Percentiles rank a stretch among this genome's conserved stretches.
Conservation (phyloP, 2,888 invertebrate species). For the Crepidodera aurea region DNA sequence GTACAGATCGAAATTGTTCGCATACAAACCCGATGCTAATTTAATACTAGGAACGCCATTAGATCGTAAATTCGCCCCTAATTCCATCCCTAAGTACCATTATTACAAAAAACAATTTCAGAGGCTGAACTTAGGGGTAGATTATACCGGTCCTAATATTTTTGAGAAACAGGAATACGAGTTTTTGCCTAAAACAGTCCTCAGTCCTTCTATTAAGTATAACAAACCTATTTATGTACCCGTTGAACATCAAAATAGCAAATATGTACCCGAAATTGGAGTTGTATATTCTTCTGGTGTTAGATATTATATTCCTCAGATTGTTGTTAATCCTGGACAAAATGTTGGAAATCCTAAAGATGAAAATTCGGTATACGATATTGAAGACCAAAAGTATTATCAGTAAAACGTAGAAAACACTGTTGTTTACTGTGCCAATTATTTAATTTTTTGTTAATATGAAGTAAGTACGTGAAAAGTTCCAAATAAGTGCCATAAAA, state of each 20-base stretch:
- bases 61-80: slow-evolving; percentile 55
- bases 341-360: slow-evolving; percentile 35
- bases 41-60: slow-evolving; percentile 57
- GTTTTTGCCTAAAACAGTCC: slow-evolving; percentile 44
- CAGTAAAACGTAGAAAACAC: slow-evolving; percentile 33
- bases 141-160: slow-evolving; percentile 58
- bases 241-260: slow-evolving; percentile 28
- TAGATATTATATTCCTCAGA: slow-evolving; percentile 59
- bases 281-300: slow-evolving; percentile 59
- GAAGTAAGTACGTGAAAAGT: neutral
- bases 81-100: slow-evolving; percentile 50
- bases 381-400: slow-evolving; percentile 54
- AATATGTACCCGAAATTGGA: slow-evolving; percentile 58
- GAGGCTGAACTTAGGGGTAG: slow-evolving; percentile 49
- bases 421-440: slow-evolving; percentile 27
- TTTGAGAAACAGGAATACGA: slow-evolving; percentile 58
- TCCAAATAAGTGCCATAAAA: neutral
- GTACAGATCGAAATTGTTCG: slow-evolving; percentile 52
- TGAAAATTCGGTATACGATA: slow-evolving; percentile 59
- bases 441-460: slow-evolving; percentile 1
- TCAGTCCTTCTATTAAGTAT: slow-evolving; percentile 48
- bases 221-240: slow-evolving; percentile 42
- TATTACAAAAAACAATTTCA: slow-evolving; percentile 51
- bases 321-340: slow-evolving; percentile 45
- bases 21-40: slow-evolving; percentile 50